Evolutionary conservation across 2,797 vertebrate species (phyloP), one percentile per base, ranked within the genome.

Genomic region (Myoxocephalus aenaeus): DNA sequence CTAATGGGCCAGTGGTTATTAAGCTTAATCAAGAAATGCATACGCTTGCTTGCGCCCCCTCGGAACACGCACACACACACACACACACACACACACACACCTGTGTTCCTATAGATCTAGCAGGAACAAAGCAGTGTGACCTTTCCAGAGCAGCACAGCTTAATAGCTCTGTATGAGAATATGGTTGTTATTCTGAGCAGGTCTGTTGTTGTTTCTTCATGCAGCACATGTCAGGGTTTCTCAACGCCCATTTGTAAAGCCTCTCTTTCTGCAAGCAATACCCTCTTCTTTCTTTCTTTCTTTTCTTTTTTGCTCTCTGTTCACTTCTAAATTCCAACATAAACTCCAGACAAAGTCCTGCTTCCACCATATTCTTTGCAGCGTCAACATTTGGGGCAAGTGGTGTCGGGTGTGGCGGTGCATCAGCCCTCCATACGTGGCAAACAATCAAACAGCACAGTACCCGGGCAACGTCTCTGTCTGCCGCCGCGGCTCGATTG

Each of bases 1-100:
- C 84, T 91, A 90, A 90, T 92, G 73, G 61, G 48, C 77, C 79
- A 6, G 5, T 34, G 70, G 84, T 73, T 83, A 87, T 87, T 89
- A 76, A 82, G 75, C 71, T 65, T 83, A 81, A 87, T 80, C 73
- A 81, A 79, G 61, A 76, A 65, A 73, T 34, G 65, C 67, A 59
- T 80, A 63, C 68, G 50, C 38, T 32, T 18, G 50, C 77, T 73
- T 64, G 59, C 71, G 20, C 15, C 59, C 63, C n/a, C 82, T 65
- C 18, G 25, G 0, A 42, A 70, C 7, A 77, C 36, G 29, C 54
- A 56, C 22, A 56, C 53, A 29, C 25, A 56, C 51, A 53, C 50
- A 51, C 20, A 51, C 48, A 40, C 66, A 63, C 53, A 1, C 62
- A 64, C 57, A 25, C 56, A 57, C 75, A 57, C 84, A 88, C 83